Evolutionary conservation across 2,888 invertebrate genomes (phyloP).

Genomic region (Esperia sulphurella): DNA sequence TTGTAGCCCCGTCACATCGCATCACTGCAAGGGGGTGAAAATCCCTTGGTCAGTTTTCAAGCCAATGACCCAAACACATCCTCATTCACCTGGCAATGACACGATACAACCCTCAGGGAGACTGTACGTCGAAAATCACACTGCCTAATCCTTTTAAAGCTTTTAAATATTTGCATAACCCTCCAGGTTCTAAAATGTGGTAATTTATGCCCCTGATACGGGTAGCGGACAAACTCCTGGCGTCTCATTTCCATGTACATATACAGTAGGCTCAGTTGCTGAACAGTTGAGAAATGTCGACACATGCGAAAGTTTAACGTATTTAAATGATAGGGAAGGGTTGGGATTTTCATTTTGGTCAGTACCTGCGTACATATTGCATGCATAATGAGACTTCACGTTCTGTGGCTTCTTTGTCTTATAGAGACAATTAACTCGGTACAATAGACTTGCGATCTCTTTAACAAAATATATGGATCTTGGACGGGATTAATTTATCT

Average conservation of each 20-base stretch:
- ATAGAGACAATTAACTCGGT: too few relatives aligned
- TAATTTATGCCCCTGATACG: conserved; percentile 1
- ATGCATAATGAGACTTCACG: background rate
- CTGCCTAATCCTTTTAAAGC: background rate
- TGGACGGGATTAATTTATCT: too few relatives aligned
- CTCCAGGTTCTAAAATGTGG: background rate
- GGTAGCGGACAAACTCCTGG: background rate
- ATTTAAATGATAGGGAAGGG: background rate
- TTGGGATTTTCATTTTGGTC: background rate
- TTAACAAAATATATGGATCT: too few relatives aligned
- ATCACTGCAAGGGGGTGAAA: background rate
- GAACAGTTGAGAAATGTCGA: background rate
- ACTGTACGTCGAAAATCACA: background rate
- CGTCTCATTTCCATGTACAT: conserved; percentile 1
- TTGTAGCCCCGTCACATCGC: background rate
- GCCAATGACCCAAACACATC: background rate
- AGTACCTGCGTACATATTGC: background rate
- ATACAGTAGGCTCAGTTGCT: too few relatives aligned
- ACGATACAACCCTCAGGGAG: background rate
- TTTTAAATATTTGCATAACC: background rate
- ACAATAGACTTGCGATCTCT: too few relatives aligned
- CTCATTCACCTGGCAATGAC: background rate
- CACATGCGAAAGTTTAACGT: background rate
- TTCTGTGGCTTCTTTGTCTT: too few relatives aligned
- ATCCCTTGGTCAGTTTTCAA: background rate